Base-by-base conservation (phyloP, 2,113 vertebrate species). In the Nothocercus nigrocapillus region DNA sequence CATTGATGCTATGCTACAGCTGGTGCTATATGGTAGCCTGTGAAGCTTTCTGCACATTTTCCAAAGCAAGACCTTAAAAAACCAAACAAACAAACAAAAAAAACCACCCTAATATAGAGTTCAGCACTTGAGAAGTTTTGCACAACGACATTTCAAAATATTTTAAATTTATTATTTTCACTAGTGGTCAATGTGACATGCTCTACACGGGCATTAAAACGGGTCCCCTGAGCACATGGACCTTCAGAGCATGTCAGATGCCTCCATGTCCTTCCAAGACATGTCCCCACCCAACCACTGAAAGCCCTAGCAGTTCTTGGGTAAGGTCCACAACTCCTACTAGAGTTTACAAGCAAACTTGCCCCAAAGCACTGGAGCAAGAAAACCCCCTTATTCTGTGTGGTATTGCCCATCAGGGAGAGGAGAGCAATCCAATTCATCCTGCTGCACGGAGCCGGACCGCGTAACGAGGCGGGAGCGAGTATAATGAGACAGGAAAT, bases 161-260 rank as follows among this genome's bases (percentile, higher is more conserved):
- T 42, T 63, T 28, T 7, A 49, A 5, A 34, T 7, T 30, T 30
- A 19, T 11, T 22, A 14, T 7, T 44, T 12, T 56, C 49, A 79
- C 40, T 61, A 19, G 85, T 1, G 2, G 44, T 25, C 36, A 56
- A 10, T 1, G 21, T 2, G 9, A 12, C 70, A 21, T 3, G 1
- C 32, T 34, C 20, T 2, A 11, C 49, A 28, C 53, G 24, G 18
- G 13, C 40, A 66, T 62, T 38, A 42, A 54, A 19, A 21, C 11
- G 4, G 19, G 51, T 56, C 30, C 73, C 47, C 53, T 7, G 24
- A 2, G 2, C 34, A 40, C 13, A 9, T 0, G 0, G 0, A 19
- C 6, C 5, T 44, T 54, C 1, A 4, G 36, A 15, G 24, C 16
- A 34, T 72, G 30, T 4, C 19, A 69, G 30, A 24, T 30, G 4